phyloP scores from a whole-genome alignment of 2,888 invertebrate species.

The Nephrotoma guestfalica region DNA sequence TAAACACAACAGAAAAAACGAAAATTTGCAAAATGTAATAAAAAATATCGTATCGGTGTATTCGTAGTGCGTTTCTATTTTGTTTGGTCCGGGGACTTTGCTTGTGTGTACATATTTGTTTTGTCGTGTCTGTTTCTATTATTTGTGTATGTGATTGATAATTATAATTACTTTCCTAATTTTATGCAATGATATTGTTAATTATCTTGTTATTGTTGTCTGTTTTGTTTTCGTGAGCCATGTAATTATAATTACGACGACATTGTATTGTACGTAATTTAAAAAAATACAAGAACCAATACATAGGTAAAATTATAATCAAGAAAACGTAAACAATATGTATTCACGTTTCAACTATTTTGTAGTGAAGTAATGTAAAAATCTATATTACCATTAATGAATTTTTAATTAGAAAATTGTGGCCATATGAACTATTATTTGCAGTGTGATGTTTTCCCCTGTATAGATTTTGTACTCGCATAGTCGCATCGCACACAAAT shows the following conservation, averaged over 20 bases:
- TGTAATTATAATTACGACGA: background rate
- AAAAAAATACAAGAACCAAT: background rate
- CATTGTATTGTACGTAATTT: too few relatives aligned
- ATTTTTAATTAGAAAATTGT: too few relatives aligned
- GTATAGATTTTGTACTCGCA: too few relatives aligned
- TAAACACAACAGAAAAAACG: background rate
- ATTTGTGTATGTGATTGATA: background rate
- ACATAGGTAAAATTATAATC: background rate
- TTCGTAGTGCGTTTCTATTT: background rate
- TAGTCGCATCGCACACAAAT: too few relatives aligned
- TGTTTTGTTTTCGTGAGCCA: background rate
- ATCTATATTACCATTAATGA: too few relatives aligned
- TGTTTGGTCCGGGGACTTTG: background rate
- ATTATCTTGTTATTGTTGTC: background rate
- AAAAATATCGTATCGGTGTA: background rate
- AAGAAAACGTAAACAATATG: background rate
- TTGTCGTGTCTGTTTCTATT: background rate
- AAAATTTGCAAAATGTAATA: background rate
- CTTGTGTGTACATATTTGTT: background rate
- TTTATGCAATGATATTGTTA: background rate
- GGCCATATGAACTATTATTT: too few relatives aligned
- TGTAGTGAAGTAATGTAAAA: background rate
- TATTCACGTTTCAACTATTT: background rate
- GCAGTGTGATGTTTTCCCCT: too few relatives aligned
- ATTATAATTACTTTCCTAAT: background rate